Evolutionary conservation across 2,113 vertebrate species (phyloP).

Genomic region (human (Homo sapiens)): GRCh38 chr18:63116501-63117000

Average conservation of each 20-base stretch:
- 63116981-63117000: neutral
- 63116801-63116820: neutral
- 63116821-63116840: neutral
- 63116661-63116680: neutral
- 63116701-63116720: neutral
- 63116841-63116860: neutral
- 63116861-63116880: neutral
- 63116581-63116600: neutral
- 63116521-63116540: neutral
- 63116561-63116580: neutral
- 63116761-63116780: neutral
- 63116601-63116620: neutral
- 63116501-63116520: neutral
- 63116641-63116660: neutral
- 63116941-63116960: no score
- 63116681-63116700: neutral
- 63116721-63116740: neutral
- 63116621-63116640: neutral
- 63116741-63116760: neutral
- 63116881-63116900: neutral
- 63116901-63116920: no score
- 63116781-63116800: neutral
- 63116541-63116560: rapidly evolving
- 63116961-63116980: neutral
- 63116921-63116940: neutral